A percentile compares a stretch with the other conserved stretches of the same genome.
phyloP scores from a whole-genome alignment of 2,113 vertebrate species.

The Callopanchax toddi region DNA sequence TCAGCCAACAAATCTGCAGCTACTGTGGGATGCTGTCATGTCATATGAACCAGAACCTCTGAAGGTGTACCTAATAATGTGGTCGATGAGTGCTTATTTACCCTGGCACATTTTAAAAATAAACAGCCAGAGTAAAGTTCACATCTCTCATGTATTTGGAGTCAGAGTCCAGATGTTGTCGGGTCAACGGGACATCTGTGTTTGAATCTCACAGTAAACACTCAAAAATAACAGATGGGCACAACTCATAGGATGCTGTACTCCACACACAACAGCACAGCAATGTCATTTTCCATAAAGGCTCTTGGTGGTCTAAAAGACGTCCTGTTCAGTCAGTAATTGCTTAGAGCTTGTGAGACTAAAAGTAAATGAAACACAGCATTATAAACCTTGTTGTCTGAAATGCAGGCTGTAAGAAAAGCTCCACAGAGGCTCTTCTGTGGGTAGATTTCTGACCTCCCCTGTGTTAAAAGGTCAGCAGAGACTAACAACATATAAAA shows the following conservation, averaged over 20 bases:
- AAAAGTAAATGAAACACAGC: constrained; percentile 13
- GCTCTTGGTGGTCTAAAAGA: constrained; percentile 15
- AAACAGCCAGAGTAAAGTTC: constrained; percentile 32
- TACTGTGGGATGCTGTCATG: not conserved
- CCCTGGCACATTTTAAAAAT: constrained; percentile 28
- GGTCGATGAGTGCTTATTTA: not conserved
- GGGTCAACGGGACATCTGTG: constrained; percentile 43
- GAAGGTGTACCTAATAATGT: no score
- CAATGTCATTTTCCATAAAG: not conserved
- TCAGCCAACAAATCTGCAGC: no score
- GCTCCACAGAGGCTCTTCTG: not conserved
- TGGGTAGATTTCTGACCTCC: constrained; percentile 4
- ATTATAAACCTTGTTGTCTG: not conserved
- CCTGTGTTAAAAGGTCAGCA: not conserved
- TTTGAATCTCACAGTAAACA: constrained; percentile 35
- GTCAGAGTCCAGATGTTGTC: constrained; percentile 45
- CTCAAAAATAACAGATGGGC: constrained; percentile 29
- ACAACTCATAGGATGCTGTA: constrained; percentile 11
- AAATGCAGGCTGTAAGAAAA: constrained; percentile 8
- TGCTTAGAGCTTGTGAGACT: not conserved
- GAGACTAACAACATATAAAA: not conserved
- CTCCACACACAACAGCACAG: not conserved
- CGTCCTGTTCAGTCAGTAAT: constrained; percentile 20
- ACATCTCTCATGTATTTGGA: constrained; percentile 13
- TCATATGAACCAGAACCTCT: no score